Percentiles rank a stretch among this genome's conserved stretches.
phyloP scores from a whole-genome alignment of 1,140 invertebrate species.

The Drosophila pseudoobscura region DNA sequence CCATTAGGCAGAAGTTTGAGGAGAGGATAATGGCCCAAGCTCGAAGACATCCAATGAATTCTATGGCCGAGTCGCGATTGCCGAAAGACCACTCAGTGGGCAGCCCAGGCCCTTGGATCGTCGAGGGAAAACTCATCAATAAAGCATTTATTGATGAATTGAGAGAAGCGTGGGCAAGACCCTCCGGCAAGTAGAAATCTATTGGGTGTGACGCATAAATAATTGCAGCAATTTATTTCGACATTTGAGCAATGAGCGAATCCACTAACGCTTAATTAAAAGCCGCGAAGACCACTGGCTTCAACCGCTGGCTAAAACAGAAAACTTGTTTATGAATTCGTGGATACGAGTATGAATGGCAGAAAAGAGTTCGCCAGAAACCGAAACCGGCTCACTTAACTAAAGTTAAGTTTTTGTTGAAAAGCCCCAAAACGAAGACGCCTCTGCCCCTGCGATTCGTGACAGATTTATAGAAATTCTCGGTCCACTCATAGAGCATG shows the following conservation, averaged over 20 bases:
- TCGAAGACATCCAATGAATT: slow-evolving; percentile 7
- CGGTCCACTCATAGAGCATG: slow-evolving; percentile 34
- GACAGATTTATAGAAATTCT: slow-evolving; percentile 42
- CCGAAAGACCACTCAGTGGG: slow-evolving; percentile 24
- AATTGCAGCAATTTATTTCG: slow-evolving; percentile 72
- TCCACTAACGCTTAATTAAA: slow-evolving; percentile 72
- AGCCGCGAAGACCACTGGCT: slow-evolving; percentile 60
- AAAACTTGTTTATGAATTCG: slow-evolving; percentile 68
- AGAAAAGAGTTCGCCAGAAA: slow-evolving; percentile 26
- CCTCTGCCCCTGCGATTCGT: slow-evolving; percentile 1
- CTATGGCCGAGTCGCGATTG: not conserved
- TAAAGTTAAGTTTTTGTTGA: not conserved
- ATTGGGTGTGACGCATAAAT: slow-evolving; percentile 77
- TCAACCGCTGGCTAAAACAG: slow-evolving; percentile 25
- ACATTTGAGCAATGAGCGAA: slow-evolving; percentile 61
- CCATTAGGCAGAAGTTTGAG: slow-evolving; percentile 32
- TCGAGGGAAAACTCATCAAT: slow-evolving; percentile 41
- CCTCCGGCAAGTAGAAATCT: slow-evolving; percentile 44
- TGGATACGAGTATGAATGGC: slow-evolving; percentile 26
- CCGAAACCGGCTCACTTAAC: slow-evolving; percentile 44
- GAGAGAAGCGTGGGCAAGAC: slow-evolving; percentile 16
- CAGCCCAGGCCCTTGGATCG: not conserved
- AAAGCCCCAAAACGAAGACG: slow-evolving; percentile 1
- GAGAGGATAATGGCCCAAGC: slow-evolving; percentile 15
- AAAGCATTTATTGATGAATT: slow-evolving; percentile 33